Evolutionary conservation across 2,888 invertebrate species (phyloP).

Genomic region (Poecilobothrus nobilitatus): DNA sequence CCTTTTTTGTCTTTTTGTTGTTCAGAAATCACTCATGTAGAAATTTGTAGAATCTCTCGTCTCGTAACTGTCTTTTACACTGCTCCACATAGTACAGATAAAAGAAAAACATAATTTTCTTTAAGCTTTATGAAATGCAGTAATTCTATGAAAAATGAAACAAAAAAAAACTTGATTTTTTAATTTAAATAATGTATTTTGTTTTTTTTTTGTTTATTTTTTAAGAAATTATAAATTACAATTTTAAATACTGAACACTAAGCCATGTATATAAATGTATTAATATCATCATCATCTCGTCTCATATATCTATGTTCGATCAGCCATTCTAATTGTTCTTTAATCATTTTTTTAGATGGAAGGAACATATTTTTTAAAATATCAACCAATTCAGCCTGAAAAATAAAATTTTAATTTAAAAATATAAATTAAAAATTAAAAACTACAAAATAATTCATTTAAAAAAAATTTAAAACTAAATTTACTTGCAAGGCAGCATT

Average conservation of each 20-base stretch:
- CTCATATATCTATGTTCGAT: conserved; percentile 98
- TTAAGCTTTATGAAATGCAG: too few species aligned
- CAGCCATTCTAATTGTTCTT: conserved; percentile 98
- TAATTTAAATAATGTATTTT: not conserved
- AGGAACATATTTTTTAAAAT: conserved; percentile 99
- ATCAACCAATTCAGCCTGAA: conserved; percentile 86
- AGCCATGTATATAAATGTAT: conserved; percentile 97
- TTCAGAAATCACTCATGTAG: too few species aligned
- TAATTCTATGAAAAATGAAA: too few species aligned
- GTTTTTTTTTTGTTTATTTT: not conserved
- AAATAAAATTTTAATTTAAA: conserved; percentile 19
- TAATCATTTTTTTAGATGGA: conserved; percentile 98
- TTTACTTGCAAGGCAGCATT: conserved; percentile 83
- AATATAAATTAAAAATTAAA: not conserved
- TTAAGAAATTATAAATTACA: conserved; percentile 4
- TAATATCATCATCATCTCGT: conserved; percentile 93
- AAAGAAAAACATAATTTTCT: too few species aligned
- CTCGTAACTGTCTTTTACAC: too few species aligned
- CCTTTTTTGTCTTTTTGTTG: too few species aligned
- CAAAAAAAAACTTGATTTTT: too few species aligned
- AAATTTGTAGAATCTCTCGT: too few species aligned
- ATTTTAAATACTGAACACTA: conserved; percentile 38
- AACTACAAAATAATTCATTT: not conserved
- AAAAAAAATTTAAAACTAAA: conserved; percentile 12
- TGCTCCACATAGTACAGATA: too few species aligned